A percentile compares a stretch with the other conserved stretches of the same genome.
Conservation (phyloP, 2,888 invertebrate species). For the Furcula furcula region DNA sequence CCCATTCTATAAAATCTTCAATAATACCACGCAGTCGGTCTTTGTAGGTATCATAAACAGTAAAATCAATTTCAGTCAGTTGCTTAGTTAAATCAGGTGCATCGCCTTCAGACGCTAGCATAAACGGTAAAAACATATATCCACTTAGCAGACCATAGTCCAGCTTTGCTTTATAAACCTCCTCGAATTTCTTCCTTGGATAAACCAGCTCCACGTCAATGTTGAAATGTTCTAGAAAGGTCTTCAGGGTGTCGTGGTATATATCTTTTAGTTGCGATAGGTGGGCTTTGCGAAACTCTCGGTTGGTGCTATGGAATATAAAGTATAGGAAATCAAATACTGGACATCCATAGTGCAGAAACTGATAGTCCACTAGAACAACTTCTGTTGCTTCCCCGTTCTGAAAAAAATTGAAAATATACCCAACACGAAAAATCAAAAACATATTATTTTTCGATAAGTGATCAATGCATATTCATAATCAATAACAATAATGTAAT, state of each 20-base stretch:
- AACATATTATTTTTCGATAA: too few species aligned
- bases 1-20: constrained; percentile 2
- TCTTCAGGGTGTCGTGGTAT: neutral
- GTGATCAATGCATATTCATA: too few species aligned
- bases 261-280: neutral
- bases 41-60: too few species aligned
- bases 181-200: too few species aligned
- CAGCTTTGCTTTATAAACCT: too few species aligned
- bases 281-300: neutral
- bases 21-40: neutral
- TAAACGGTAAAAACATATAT: too few species aligned
- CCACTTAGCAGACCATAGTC: too few species aligned
- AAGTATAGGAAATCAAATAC: neutral
- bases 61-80: too few species aligned
- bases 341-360: neutral
- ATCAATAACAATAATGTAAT: too few species aligned
- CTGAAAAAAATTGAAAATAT: neutral
- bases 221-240: constrained; percentile 5
- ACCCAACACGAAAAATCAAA: neutral
- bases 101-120: too few species aligned
- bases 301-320: neutral
- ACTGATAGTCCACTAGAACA: neutral
- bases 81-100: too few species aligned
- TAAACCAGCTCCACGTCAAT: neutral
- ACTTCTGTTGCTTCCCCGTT: neutral